A percentile compares a stretch with the other conserved stretches of the same genome.
Conservation (phyloP, 2,888 invertebrate genomes). For the Ceraclea dissimilis region DNA sequence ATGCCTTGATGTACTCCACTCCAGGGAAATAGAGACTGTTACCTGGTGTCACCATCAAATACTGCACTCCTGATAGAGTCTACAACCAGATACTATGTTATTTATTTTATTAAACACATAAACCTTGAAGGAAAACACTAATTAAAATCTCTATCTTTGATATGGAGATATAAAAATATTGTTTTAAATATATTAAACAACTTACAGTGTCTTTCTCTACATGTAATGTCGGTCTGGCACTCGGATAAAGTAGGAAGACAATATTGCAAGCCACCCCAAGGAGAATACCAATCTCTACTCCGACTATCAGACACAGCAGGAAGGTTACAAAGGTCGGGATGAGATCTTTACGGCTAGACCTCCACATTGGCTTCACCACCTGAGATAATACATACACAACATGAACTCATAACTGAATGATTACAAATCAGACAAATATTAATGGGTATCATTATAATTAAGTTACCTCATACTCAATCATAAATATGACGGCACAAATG, state of each 20-base stretch:
- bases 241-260: conserved; percentile 69
- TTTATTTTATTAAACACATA: no score
- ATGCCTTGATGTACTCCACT: conserved; percentile 72
- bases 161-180: no score
- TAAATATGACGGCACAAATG: conserved; percentile 90
- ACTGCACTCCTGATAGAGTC: conserved; percentile 61
- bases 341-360: conserved; percentile 70
- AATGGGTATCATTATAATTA: background rate
- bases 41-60: conserved; percentile 69
- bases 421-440: background rate
- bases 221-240: conserved; percentile 68
- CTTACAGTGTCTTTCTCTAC: conserved; percentile 62
- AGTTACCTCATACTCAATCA: conserved; percentile 79
- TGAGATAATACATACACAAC: conserved; percentile 27
- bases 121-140: background rate
- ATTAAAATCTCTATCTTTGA: no score
- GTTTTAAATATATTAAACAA: no score
- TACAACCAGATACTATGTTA: no score
- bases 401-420: background rate
- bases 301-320: conserved; percentile 67
- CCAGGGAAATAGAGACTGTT: conserved; percentile 79
- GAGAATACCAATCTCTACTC: conserved; percentile 81
- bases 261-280: conserved; percentile 76
- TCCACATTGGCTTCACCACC: conserved; percentile 80
- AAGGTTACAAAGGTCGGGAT: conserved; percentile 80